Percentiles rank a stretch among this genome's conserved stretches.
phyloP scores from a whole-genome alignment of 2,888 invertebrate species.

The Actias luna region DNA sequence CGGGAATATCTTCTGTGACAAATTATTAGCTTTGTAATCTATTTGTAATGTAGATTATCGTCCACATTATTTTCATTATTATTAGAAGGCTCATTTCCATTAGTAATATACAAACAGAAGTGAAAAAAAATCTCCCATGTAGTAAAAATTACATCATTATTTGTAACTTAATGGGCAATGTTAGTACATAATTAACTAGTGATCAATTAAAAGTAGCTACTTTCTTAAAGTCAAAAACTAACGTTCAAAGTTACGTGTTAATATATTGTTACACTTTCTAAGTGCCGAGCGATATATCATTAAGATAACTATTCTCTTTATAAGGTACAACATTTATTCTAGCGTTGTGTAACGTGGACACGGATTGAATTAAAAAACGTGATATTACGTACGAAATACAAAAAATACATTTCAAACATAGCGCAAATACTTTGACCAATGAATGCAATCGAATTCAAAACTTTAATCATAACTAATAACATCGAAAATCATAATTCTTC shows the following conservation, averaged over 20 bases:
- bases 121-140: not conserved
- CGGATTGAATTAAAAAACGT: conserved; percentile 1
- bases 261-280: conserved; percentile 19
- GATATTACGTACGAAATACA: not conserved
- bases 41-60: too few species aligned
- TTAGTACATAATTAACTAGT: conserved; percentile 3
- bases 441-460: not conserved
- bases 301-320: conserved; percentile 16
- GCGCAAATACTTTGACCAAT: not conserved
- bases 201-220: conserved; percentile 12
- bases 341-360: conserved; percentile 6
- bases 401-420: not conserved
- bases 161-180: not conserved
- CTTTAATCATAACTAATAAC: too few species aligned
- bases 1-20: not conserved
- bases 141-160: not conserved
- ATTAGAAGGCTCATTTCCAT: too few species aligned
- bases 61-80: too few species aligned
- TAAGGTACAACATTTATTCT: conserved; percentile 9
- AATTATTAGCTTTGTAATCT: too few species aligned
- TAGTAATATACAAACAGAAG: not conserved
- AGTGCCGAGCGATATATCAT: conserved; percentile 18
- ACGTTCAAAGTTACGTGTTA: conserved; percentile 15
- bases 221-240: conserved; percentile 9
- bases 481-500: too few species aligned